Base-by-base conservation (phyloP, 2,797 vertebrate species). In the Chelonia mydas region DNA sequence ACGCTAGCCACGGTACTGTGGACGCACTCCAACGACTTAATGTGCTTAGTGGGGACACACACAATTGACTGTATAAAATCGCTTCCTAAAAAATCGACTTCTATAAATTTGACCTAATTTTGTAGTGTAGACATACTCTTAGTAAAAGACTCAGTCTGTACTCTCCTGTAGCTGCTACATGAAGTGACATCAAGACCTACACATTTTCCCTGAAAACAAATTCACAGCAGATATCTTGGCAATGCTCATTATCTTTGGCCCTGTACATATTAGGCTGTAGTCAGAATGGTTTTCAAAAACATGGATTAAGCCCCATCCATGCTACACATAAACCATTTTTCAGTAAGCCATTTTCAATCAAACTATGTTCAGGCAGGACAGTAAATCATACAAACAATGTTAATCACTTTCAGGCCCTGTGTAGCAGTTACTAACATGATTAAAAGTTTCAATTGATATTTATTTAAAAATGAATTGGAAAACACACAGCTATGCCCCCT, bases 301-400 rank as follows among this genome's bases (percentile, higher is more conserved):
- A 94, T 16, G 79, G 33, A 55, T 54, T 55, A 81, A 55, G n/a
- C 53, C 61, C 16, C 33, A 21, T 92, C 54, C 45, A 74, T 53
- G 74, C 13, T 83, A 59, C 81, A 90, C 61, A 88, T 72, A 89
- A 93, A 93, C 68, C 80, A 96, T 97, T 96, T n/a, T 92, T 96
- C 5, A 97, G 84, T 95, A 94, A 95, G 89, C 76, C 51, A 1
- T 94, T 96, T 97, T 93, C 79, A 96, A 92, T 89, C 31, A 96
- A 96, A 95, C 89, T 89, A 49, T 86, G 83, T 74, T 95, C 78
- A 88, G 78, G 47, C n/a, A 95, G 84, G 55, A 89, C 79, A 94
- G 89, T 93, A 96, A 96, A 95, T 97, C 95, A 92, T 90, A 92
- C 84, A 95, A 95, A 97, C 89, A 95, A 92, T 85, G 87, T 95